Conservation (phyloP, 2,113 vertebrate genomes). For the Ochotona curzoniae region DNA sequence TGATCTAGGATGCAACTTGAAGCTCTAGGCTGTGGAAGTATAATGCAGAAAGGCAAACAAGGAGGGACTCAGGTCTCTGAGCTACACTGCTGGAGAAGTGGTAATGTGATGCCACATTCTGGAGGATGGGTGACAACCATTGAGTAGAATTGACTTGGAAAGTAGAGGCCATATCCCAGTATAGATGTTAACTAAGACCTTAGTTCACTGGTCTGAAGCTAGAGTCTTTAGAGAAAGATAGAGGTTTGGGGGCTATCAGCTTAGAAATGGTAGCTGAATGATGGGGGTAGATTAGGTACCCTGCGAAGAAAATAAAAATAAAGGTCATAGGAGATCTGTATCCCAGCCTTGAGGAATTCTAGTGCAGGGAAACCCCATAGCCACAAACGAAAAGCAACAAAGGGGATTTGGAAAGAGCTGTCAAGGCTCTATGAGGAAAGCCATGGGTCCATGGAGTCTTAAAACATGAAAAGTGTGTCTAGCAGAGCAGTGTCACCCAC, state of each 20-base stretch:
- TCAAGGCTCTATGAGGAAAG: not conserved
- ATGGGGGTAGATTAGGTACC: not conserved
- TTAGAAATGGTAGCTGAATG: not conserved
- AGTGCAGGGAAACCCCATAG: not conserved
- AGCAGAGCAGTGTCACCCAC: not conserved
- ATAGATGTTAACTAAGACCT: not conserved
- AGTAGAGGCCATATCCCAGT: not conserved
- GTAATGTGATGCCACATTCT: not conserved
- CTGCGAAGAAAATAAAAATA: not conserved
- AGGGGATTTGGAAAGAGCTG: not conserved
- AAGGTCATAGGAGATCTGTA: not conserved
- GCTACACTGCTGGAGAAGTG: not conserved
- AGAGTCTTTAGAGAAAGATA: conserved; percentile 4
- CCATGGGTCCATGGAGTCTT: not conserved
- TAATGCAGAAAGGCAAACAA: no score
- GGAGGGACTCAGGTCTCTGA: not conserved
- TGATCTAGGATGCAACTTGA: not conserved
- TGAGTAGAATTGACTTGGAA: not conserved
- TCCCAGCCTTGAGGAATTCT: no score
- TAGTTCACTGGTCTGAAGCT: not conserved
- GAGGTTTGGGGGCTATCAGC: not conserved
- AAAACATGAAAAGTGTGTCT: not conserved
- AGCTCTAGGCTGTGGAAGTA: not conserved
- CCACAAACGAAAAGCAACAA: not conserved
- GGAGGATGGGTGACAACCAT: not conserved